Evolutionary conservation across 2,888 invertebrate species (phyloP), one percentile per base, ranked within the genome.

Genomic region (Drosophila crucigera): DNA sequence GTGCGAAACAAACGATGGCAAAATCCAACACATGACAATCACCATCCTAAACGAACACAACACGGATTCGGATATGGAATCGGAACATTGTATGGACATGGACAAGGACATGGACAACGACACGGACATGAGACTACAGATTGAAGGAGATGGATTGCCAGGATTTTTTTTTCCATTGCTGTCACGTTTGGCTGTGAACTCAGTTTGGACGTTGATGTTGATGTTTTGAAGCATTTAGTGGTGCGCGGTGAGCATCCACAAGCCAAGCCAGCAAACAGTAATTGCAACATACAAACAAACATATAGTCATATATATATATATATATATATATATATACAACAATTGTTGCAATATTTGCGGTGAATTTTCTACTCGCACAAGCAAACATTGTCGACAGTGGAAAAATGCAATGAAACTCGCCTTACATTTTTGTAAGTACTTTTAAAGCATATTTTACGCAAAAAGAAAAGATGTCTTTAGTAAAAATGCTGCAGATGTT

Each of bases 271-370:
- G 47, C 67, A 64, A 47, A 53, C 68, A 63, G 50, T 76, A 79
- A 71, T 60, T 74, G 67, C 54, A 50, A 49, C 54, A 43, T 30
- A 39, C 53, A 65, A 14, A 52, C 35, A 37, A 7, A 62, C 22
- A 43, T 2, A 39, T n/a, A 41, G 5, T n/a, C 5, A 0, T 22
- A 33, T 30, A 37, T 3, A n/a, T 22, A 28, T 25, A 3, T 30
- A 4, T 61, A 5, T 16, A 4, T 28, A 5, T n/a, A 41, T 54
- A 16, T 9, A n/a, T 35, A 30, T 55, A n/a, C 1, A 53, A 41
- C 55, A 68, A 68, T 68, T 74, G 68, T 69, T 69, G 76, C 70
- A 78, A 81, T 68, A 76, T 73, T 78, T 81, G 70, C 64, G 72
- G 70, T 71, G 68, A 73, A 55, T 78, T 76, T 73, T 58, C 50